Evolutionary conservation across 2,888 invertebrate genomes (phyloP).

Genomic region (Morpho achilles): DNA sequence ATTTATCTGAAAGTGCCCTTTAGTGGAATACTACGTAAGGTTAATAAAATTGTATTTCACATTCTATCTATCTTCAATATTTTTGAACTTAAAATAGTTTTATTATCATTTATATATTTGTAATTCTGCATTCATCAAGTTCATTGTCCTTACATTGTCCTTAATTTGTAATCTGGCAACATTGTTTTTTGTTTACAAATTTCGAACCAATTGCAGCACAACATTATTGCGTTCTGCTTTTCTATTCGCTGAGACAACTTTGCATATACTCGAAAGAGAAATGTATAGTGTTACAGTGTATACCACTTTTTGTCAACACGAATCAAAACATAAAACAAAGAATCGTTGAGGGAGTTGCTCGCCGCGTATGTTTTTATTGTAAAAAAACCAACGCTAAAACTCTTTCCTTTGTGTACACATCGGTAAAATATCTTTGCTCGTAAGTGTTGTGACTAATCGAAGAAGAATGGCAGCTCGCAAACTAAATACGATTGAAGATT

Average conservation of each 20-base stretch:
- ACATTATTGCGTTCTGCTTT: constrained; percentile 19
- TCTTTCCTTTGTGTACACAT: constrained; percentile 31
- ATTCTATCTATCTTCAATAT: too few relatives aligned
- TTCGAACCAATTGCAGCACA: constrained; percentile 38
- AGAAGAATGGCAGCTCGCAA: constrained; percentile 66
- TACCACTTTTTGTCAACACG: constrained; percentile 29
- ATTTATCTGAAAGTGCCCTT: too few relatives aligned
- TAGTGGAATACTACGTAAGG: too few relatives aligned
- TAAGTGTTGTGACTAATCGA: constrained; percentile 22
- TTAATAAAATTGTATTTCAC: too few relatives aligned
- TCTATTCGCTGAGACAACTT: constrained; percentile 36
- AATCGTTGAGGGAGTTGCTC: constrained; percentile 25
- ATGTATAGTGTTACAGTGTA: constrained; percentile 27
- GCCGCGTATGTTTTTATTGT: constrained; percentile 26
- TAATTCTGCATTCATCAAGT: too few relatives aligned
- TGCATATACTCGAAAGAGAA: constrained; percentile 12
- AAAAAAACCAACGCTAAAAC: constrained; percentile 31
- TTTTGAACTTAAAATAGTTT: too few relatives aligned
- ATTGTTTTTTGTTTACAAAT: constrained; percentile 38
- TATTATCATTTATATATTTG: too few relatives aligned
- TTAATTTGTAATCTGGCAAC: constrained; percentile 30
- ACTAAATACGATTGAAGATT: constrained; percentile 70
- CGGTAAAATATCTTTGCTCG: neutral
- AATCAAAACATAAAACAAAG: constrained; percentile 55
- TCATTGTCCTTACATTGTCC: constrained; percentile 4